These are phyloP conservation scores for Melinaea menophilus DNA, from an alignment of 2,888 invertebrate genomes.

Conservation along the genomic window DNA sequence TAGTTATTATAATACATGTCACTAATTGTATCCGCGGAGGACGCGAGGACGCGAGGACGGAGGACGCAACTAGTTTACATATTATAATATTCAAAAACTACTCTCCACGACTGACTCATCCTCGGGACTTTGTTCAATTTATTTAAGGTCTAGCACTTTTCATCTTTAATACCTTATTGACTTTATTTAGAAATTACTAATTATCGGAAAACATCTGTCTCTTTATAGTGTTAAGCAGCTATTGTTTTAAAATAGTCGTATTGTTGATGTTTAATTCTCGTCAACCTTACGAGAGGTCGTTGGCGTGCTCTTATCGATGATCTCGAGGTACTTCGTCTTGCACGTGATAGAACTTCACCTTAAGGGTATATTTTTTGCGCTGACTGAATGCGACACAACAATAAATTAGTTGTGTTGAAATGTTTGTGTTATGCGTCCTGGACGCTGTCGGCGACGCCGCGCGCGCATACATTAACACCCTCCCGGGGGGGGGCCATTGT, in stretches of 20 bases:
- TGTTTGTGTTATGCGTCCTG: constrained; percentile 70
- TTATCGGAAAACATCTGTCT: not conserved
- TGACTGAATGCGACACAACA: constrained; percentile 57
- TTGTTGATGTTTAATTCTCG: not conserved
- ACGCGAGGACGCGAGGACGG: constrained; percentile 48
- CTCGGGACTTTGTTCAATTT: constrained; percentile 58
- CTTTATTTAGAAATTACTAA: too few species aligned
- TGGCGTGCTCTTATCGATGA: constrained; percentile 11
- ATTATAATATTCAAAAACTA: constrained; percentile 73
- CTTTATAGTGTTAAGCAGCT: not conserved
- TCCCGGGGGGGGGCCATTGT: constrained; percentile 70
- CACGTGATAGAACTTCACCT: constrained; percentile 44
- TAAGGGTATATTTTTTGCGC: constrained; percentile 69
- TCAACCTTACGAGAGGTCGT: not conserved
- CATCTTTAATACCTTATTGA: not conserved
- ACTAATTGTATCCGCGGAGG: constrained; percentile 61
- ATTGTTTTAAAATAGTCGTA: not conserved
- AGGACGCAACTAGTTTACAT: constrained; percentile 71
- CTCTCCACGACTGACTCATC: constrained; percentile 72
- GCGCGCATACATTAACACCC: constrained; percentile 70
- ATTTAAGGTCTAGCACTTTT: constrained; percentile 47
- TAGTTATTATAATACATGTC: constrained; percentile 67
- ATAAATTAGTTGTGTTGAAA: constrained; percentile 76
- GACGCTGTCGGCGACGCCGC: constrained; percentile 60
- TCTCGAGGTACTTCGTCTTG: constrained; percentile 11